These are phyloP conservation scores for Pithys albifrons DNA, from an alignment of 2,113 vertebrate genomes.

Conservation along the genomic window DNA sequence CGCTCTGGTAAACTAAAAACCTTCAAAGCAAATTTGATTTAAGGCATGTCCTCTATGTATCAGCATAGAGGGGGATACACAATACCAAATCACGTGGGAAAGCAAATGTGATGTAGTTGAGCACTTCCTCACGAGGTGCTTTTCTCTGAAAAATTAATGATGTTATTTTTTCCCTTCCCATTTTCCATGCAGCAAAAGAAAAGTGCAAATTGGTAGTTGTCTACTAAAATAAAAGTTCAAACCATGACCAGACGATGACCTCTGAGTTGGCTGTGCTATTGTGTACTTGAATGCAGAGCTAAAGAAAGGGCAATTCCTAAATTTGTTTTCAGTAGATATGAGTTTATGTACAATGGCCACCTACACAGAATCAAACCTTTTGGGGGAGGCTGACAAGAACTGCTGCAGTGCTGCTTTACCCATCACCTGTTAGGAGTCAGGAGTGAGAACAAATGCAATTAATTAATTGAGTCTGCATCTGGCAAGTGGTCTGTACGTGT, in stretches of 20 bases:
- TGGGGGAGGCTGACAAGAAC: neutral
- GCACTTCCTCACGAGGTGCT: neutral
- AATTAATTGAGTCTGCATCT: neutral
- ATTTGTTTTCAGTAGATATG: slow-evolving; percentile 58
- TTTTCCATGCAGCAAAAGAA: neutral
- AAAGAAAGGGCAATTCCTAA: slow-evolving; percentile 52
- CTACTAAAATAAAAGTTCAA: neutral
- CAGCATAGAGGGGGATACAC: neutral
- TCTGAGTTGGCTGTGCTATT: slow-evolving; percentile 22
- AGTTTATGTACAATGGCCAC: slow-evolving; percentile 35
- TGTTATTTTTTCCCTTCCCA: slow-evolving; percentile 13
- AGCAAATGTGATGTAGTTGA: neutral
- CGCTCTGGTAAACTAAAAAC: neutral
- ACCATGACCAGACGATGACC: slow-evolving; percentile 48
- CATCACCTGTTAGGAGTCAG: slow-evolving; percentile 17
- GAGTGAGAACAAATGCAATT: slow-evolving; percentile 15
- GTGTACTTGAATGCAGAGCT: slow-evolving; percentile 32
- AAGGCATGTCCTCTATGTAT: neutral
- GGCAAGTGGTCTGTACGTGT: neutral
- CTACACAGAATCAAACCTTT: neutral
- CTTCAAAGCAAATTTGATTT: neutral
- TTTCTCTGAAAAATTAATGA: neutral
- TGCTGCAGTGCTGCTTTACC: neutral
- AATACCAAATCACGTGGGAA: neutral
- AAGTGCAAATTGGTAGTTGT: slow-evolving; percentile 10